These are phyloP conservation scores for Phalacrocorax carbo DNA, from an alignment of 2,113 vertebrate species.

Conservation along the genomic window DNA sequence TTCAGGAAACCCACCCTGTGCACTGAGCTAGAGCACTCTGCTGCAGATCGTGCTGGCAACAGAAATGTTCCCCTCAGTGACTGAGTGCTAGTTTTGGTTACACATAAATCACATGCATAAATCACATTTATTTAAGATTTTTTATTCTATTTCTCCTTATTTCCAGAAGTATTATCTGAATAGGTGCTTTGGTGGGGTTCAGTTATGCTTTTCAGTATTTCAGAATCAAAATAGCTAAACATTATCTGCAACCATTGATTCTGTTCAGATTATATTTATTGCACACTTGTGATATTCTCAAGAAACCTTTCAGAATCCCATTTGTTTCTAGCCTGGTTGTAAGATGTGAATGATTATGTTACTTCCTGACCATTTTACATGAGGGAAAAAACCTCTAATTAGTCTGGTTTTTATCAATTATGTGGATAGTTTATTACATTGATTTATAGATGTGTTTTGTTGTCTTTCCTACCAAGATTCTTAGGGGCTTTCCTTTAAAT, in stretches of 20 bases:
- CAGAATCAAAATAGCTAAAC: not conserved
- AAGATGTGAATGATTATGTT: not conserved
- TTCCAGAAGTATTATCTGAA: not conserved
- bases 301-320: not conserved
- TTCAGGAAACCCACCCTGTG: not conserved
- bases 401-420: not conserved
- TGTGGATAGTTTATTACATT: not conserved
- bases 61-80: not conserved
- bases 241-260: not conserved
- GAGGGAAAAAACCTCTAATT: not conserved
- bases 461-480: not conserved
- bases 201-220: not conserved
- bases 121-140: not conserved
- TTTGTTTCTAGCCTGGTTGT: not conserved
- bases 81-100: not conserved
- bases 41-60: not conserved
- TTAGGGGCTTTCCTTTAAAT: not conserved
- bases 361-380: not conserved
- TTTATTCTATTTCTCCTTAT: not conserved
- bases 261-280: not conserved
- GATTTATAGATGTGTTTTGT: not conserved
- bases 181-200: not conserved
- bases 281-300: not conserved
- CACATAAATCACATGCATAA: not conserved
- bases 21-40: rapidly evolving